A percentile compares a stretch with the other conserved stretches of the same genome.
These are phyloP conservation scores for Tiliqua scincoides DNA, from an alignment of 2,113 vertebrate genomes.

Conservation along the genomic window DNA sequence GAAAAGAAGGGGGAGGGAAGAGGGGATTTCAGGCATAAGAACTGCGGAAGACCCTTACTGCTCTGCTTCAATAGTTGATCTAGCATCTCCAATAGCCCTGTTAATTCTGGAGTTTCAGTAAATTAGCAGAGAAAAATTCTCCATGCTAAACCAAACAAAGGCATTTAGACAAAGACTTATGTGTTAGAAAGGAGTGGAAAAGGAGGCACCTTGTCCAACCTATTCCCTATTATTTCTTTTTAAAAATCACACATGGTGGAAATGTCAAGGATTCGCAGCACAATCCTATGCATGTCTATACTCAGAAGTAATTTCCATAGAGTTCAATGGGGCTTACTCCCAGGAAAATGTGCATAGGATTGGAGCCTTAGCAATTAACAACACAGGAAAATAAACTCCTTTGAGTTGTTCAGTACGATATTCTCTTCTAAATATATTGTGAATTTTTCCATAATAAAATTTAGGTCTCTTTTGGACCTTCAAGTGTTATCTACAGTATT, in stretches of 20 bases:
- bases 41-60: conserved; percentile 41
- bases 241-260: background rate
- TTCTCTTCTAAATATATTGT: background rate
- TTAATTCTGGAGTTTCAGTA: conserved; percentile 52
- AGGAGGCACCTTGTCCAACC: conserved; percentile 9
- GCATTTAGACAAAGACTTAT: conserved; percentile 26
- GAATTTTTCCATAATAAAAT: background rate
- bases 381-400: conserved; percentile 15
- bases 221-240: conserved; percentile 10
- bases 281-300: too few species aligned
- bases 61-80: conserved; percentile 31
- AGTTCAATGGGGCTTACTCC: too few species aligned
- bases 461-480: background rate
- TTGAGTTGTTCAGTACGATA: conserved; percentile 13
- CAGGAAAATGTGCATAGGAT: too few species aligned
- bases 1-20: conserved; percentile 51
- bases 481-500: background rate
- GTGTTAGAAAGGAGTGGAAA: background rate
- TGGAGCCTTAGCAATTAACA: conserved; percentile 34
- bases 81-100: conserved; percentile 45
- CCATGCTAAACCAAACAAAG: conserved; percentile 32
- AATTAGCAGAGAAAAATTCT: conserved; percentile 1
- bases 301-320: too few species aligned
- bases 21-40: conserved; percentile 55
- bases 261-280: background rate